phyloP scores from a whole-genome alignment of 2,888 invertebrate genomes.

The Myopa tessellatipennis region DNA sequence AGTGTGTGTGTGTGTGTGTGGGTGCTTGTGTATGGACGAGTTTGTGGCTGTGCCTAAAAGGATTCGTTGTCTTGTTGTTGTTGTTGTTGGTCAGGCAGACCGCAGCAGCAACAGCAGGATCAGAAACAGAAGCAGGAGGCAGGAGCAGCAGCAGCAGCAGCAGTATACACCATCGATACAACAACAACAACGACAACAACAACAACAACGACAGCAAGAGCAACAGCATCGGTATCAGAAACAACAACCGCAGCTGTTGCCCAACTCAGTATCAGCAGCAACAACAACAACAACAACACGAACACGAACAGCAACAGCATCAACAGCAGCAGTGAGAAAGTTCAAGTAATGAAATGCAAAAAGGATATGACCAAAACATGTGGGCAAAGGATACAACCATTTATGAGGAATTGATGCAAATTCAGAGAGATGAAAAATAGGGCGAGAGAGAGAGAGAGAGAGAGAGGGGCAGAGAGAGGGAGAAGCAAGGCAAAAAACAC shows the following conservation, averaged over 20 bases:
- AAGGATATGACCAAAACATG: conserved; percentile 37
- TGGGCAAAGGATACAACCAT: conserved; percentile 35
- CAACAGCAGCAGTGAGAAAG: neutral
- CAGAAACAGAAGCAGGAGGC: neutral
- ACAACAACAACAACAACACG: neutral
- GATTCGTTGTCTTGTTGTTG: conserved; percentile 22
- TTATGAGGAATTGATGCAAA: conserved; percentile 31
- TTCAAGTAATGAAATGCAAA: conserved; percentile 31
- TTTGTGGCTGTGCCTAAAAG: conserved; percentile 14
- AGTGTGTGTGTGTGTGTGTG: neutral
- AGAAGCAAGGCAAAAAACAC: neutral
- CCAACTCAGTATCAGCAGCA: conserved; percentile 20
- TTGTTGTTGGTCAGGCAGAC: conserved; percentile 22
- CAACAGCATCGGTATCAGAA: neutral
- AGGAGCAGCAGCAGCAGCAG: neutral
- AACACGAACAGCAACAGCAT: neutral
- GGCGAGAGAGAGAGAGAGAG: neutral
- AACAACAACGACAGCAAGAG: conserved; percentile 18
- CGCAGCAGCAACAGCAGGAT: neutral
- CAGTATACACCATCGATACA: neutral
- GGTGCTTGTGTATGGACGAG: neutral
- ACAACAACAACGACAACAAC: neutral
- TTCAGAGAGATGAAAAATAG: conserved; percentile 14
- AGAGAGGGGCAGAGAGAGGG: neutral
- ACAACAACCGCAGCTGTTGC: conserved; percentile 26